These are phyloP conservation scores for Achlya flavicornis DNA, from an alignment of 2,888 invertebrate genomes.

Conservation along the genomic window DNA sequence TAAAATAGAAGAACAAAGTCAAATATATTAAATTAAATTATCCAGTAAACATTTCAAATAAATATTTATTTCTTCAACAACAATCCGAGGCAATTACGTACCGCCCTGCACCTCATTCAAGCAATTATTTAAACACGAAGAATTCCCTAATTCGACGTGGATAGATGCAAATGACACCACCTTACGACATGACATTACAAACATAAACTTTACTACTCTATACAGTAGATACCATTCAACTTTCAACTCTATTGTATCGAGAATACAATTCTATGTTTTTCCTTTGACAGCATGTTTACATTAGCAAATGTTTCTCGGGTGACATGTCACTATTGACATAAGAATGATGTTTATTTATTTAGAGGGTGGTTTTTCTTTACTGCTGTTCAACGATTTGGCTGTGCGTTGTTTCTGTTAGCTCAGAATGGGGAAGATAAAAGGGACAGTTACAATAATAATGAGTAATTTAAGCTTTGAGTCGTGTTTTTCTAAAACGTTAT, in stretches of 20 bases:
- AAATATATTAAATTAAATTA: conserved; percentile 16
- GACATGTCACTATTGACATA: conserved; percentile 74
- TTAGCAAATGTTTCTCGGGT: conserved; percentile 41
- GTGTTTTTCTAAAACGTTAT: conserved; percentile 15
- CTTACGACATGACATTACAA: conserved; percentile 34
- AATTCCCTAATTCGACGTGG: conserved; percentile 73
- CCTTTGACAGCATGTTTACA: conserved; percentile 10
- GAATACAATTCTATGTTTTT: background rate
- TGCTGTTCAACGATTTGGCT: conserved; percentile 36
- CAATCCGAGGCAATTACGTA: conserved; percentile 47
- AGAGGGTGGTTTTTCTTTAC: conserved; percentile 55
- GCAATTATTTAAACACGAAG: conserved; percentile 61
- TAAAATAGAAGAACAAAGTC: background rate
- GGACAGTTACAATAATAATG: conserved; percentile 37
- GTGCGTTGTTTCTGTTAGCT: background rate
- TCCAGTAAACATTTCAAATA: conserved; percentile 9
- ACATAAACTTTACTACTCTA: conserved; percentile 8
- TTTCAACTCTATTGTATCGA: conserved; percentile 14
- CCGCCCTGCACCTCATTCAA: conserved; percentile 47
- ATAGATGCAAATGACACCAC: conserved; percentile 78
- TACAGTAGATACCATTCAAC: background rate
- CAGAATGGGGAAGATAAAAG: conserved; percentile 33
- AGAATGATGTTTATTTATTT: conserved; percentile 64
- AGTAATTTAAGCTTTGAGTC: conserved; percentile 28
- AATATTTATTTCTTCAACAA: conserved; percentile 30